phyloP scores from a whole-genome alignment of 1,140 invertebrate genomes.

The Colletes gigas region DNA sequence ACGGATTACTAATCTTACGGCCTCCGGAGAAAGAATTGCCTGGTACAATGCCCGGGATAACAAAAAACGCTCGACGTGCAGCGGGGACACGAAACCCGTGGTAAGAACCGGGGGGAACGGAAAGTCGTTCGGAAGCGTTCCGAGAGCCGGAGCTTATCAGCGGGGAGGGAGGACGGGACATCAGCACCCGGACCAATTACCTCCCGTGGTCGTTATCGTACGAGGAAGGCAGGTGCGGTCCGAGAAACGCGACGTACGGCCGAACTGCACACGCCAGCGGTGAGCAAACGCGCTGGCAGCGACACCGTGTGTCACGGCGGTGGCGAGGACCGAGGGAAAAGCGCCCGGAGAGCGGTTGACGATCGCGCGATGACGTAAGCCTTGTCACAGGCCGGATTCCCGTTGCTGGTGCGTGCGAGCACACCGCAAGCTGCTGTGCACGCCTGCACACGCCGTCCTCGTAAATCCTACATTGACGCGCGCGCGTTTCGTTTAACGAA shows the following conservation, averaged over 20 bases:
- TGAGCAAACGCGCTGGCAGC: not conserved
- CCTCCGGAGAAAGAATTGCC: too few relatives aligned
- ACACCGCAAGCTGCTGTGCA: constrained; percentile 4
- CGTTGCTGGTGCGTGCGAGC: constrained; percentile 23
- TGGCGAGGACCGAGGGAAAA: constrained; percentile 32
- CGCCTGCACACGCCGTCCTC: not conserved
- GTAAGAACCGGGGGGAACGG: too few relatives aligned
- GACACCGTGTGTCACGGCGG: constrained; percentile 4
- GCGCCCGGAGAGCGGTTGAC: constrained; percentile 63
- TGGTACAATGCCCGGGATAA: too few relatives aligned
- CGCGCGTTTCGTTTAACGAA: constrained; percentile 44
- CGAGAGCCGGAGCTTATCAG: constrained; percentile 20
- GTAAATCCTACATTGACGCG: constrained; percentile 20
- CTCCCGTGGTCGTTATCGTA: constrained; percentile 53
- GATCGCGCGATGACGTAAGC: constrained; percentile 61
- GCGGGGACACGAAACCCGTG: too few relatives aligned
- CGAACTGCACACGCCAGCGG: constrained; percentile 14
- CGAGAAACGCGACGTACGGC: constrained; percentile 29
- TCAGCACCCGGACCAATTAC: constrained; percentile 47
- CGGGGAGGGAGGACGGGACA: not conserved
- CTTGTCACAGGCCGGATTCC: constrained; percentile 36
- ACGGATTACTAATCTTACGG: too few relatives aligned
- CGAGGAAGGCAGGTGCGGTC: constrained; percentile 41
- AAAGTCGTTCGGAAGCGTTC: not conserved
- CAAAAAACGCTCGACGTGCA: too few relatives aligned